Conservation (phyloP, 1,140 invertebrate genomes). For the Lepidurus apus region DNA sequence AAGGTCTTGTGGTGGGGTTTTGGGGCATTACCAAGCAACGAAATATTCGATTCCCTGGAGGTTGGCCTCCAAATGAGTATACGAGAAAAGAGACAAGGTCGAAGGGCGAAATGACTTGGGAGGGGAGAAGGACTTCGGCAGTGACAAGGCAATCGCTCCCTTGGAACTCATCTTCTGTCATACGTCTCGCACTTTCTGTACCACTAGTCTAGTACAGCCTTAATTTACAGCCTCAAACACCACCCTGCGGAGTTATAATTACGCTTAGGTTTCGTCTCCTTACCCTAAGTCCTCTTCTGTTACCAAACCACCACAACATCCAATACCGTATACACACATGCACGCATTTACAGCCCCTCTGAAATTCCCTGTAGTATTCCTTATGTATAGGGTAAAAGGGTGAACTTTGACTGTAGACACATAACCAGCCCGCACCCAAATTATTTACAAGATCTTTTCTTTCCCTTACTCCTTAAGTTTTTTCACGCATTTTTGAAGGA, state of each 20-base stretch:
- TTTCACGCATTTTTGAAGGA: too few species aligned
- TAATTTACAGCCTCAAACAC: background rate
- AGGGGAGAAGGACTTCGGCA: background rate
- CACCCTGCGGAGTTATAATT: constrained; percentile 1
- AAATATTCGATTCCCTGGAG: background rate
- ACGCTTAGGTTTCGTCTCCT: background rate
- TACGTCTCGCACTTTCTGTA: background rate
- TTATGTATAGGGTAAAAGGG: too few species aligned
- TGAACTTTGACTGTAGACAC: too few species aligned
- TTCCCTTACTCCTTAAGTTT: too few species aligned
- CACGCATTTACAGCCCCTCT: too few species aligned
- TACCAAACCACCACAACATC: too few species aligned
- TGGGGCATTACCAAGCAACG: background rate
- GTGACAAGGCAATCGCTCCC: constrained; percentile 16
- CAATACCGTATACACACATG: too few species aligned
- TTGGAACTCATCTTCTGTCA: constrained; percentile 21
- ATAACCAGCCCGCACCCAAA: too few species aligned
- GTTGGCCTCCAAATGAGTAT: background rate
- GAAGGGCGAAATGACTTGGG: background rate
- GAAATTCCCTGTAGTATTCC: too few species aligned
- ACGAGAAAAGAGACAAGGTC: background rate
- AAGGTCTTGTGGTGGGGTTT: background rate
- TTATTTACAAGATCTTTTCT: too few species aligned
- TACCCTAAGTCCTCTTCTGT: background rate
- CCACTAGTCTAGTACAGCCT: background rate